These are phyloP conservation scores for Hylaeus anthracinus DNA, from an alignment of 1,140 invertebrate species.

Conservation along the genomic window DNA sequence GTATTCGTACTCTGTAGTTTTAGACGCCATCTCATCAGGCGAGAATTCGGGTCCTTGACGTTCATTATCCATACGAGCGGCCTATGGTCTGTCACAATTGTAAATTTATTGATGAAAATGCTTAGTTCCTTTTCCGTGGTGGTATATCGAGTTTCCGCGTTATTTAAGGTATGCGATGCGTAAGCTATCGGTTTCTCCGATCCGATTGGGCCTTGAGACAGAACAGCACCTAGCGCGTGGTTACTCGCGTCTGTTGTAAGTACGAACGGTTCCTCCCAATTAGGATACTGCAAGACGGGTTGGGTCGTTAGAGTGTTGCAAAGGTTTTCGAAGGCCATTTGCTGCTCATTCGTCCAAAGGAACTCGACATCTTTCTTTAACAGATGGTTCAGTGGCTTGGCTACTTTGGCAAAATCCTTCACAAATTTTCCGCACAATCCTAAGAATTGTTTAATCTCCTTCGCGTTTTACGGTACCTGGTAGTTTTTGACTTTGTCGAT, in stretches of 20 bases:
- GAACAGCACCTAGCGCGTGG: conserved; percentile 45
- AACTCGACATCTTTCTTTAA: background rate
- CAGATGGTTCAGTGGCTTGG: background rate
- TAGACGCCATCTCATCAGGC: conserved; percentile 1
- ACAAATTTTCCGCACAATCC: conserved; percentile 4
- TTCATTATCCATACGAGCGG: background rate
- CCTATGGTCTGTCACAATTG: background rate
- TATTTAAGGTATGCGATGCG: conserved; percentile 31
- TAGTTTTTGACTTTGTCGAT: conserved; percentile 1
- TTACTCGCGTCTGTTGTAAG: conserved; percentile 52
- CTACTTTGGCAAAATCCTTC: no score
- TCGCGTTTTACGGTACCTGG: background rate
- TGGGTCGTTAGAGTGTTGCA: background rate
- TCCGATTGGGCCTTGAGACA: conserved; percentile 36
- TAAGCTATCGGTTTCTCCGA: conserved; percentile 63
- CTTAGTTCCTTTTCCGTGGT: conserved; percentile 38
- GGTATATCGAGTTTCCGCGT: conserved; percentile 48
- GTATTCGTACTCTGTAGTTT: conserved; percentile 6
- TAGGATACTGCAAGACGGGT: conserved; percentile 42
- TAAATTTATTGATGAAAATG: conserved; percentile 1
- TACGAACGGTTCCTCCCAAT: conserved; percentile 47
- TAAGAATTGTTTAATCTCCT: conserved; percentile 5
- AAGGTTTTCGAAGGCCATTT: background rate
- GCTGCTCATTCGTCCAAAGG: background rate
- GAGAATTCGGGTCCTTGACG: conserved; percentile 1